Conservation (phyloP, 2,113 vertebrate genomes). For the Marmota flaviventris region DNA sequence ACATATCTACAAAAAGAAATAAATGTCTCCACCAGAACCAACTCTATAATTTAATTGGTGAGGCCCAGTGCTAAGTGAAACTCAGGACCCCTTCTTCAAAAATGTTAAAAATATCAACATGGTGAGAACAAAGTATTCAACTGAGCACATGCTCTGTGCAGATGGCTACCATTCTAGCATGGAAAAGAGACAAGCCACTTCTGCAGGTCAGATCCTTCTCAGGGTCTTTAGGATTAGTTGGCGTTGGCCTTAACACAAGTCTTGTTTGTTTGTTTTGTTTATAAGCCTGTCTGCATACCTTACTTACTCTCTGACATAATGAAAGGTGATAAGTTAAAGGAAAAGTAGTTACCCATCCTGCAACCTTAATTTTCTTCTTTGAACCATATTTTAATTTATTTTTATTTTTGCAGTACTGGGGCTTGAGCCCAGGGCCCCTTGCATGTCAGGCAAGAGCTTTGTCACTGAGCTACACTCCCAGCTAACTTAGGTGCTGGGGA, state of each 20-base stretch:
- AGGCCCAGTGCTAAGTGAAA: neutral
- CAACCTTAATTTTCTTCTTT: neutral
- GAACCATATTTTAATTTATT: neutral
- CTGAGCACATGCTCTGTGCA: accelerated
- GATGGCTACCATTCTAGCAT: accelerated
- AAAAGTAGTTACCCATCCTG: neutral
- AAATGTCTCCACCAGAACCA: neutral
- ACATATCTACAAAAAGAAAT: neutral
- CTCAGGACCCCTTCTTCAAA: neutral
- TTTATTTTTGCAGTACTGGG: neutral
- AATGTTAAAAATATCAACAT: neutral
- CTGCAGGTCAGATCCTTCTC: accelerated
- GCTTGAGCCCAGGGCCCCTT: neutral
- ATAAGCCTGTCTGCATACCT: neutral
- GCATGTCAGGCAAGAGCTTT: too few relatives aligned
- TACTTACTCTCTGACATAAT: neutral
- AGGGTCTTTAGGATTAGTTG: accelerated
- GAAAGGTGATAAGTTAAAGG: neutral
- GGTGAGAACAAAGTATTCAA: neutral
- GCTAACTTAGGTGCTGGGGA: neutral
- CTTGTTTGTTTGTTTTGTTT: too few relatives aligned
- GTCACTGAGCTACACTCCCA: neutral
- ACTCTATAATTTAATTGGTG: neutral
- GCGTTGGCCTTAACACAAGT: neutral
- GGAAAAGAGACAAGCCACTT: neutral